Conservation (phyloP, 2,888 invertebrate genomes). For the Amblyjoppa fuscipennis region DNA sequence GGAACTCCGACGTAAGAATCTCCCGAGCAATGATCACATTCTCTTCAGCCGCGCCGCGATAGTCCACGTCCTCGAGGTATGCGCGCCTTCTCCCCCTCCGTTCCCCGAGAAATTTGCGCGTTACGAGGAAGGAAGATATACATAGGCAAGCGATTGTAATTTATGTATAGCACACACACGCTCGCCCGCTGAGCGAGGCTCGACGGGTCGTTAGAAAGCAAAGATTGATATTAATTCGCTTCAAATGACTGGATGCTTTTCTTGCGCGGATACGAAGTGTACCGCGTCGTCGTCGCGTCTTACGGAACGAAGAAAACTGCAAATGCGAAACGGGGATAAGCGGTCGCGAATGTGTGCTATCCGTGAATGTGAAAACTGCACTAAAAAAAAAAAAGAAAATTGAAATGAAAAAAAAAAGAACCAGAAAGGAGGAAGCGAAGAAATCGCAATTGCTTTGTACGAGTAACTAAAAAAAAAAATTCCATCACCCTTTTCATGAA, state of each 20-base stretch:
- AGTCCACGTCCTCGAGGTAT: not conserved
- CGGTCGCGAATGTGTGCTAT: conserved; percentile 60
- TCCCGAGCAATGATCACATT: conserved; percentile 30
- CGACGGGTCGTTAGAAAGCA: conserved; percentile 69
- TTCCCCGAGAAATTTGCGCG: conserved; percentile 62
- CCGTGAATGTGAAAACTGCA: not conserved
- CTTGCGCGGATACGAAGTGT: conserved; percentile 43
- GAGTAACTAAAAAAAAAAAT: not conserved
- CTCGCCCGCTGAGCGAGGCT: conserved; percentile 14
- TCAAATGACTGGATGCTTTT: conserved; percentile 69
- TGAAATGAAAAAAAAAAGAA: not conserved
- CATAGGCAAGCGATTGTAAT: conserved; percentile 48
- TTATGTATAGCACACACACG: conserved; percentile 54
- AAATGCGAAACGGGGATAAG: conserved; percentile 55
- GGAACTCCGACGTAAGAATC: conserved; percentile 47
- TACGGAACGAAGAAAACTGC: conserved; percentile 31
- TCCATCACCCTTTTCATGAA: not conserved
- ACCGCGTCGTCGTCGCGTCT: not conserved
- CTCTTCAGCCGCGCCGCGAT: not conserved
- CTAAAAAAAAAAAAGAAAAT: not conserved
- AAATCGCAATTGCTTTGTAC: not conserved
- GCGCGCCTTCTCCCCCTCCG: conserved; percentile 47
- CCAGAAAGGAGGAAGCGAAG: not conserved
- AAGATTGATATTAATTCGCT: conserved; percentile 72
- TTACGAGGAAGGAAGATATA: conserved; percentile 43